Conservation (phyloP, 2,797 vertebrate species). For the Gephyroberyx darwinii region DNA sequence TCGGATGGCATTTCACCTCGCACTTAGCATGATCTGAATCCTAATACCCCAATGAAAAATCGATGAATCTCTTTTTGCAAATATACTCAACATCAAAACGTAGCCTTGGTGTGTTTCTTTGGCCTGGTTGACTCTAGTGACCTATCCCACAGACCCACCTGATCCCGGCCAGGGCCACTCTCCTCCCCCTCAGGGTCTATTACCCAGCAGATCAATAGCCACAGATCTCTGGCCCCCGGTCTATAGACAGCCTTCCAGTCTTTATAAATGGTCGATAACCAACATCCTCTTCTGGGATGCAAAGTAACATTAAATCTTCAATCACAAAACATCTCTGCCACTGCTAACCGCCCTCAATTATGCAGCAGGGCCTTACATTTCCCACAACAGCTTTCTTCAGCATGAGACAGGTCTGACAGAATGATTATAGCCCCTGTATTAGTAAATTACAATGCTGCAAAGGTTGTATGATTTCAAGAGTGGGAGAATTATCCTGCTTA, state of each 20-base stretch:
- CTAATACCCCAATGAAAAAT: conserved; percentile 65
- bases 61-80: conserved; percentile 68
- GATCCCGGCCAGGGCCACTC: conserved; percentile 39
- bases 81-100: conserved; percentile 51
- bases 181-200: conserved; percentile 35
- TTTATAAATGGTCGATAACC: conserved; percentile 70
- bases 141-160: conserved; percentile 66
- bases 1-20: conserved; percentile 46
- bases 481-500: conserved; percentile 61
- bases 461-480: conserved; percentile 50
- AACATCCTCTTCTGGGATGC: conserved; percentile 68
- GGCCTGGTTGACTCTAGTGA: conserved; percentile 53
- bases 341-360: conserved; percentile 59
- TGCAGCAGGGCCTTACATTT: conserved; percentile 49
- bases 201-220: conserved; percentile 71
- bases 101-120: conserved; percentile 9
- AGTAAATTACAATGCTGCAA: conserved; percentile 60
- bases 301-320: conserved; percentile 72
- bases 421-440: conserved; percentile 65
- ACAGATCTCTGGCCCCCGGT: conserved; percentile 58
- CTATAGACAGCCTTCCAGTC: conserved; percentile 47
- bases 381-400: conserved; percentile 53
- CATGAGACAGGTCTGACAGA: conserved; percentile 60
- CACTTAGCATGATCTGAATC: conserved; percentile 51
- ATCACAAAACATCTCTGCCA: conserved; percentile 63